Base-by-base conservation (phyloP, 2,888 invertebrate genomes). In the Diabrotica balteata region DNA sequence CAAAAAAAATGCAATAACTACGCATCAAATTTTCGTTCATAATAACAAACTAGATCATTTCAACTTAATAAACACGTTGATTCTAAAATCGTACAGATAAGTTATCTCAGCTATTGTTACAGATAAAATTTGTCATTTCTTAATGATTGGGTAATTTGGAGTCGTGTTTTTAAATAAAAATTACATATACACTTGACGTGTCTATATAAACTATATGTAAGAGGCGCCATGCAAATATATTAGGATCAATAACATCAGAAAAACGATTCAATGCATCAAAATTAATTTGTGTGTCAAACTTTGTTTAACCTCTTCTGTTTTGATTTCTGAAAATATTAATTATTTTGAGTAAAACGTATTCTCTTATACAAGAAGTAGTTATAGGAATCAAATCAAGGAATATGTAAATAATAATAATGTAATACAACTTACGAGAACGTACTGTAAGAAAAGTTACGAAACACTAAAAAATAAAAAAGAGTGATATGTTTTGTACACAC, bases 61-160 rank as follows among this genome's bases (percentile, higher is more conserved):
- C 8, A 44, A 55, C 10, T 55, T 43, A 57, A 45, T 44, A 44
- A 57, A 57, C 45, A 57, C 44, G 55, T 57, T 57, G 55, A 57
- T 57, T 17, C n/a, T 57, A 17, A 57, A 22, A 42, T n/a, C 11
- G 8, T 45, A 57, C 45, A 62, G 67, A 68, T 68, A 68, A 60
- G 51, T 51, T 68, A 68, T 68, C 68, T 59, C 51, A 62, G 63
- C 61, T 67, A 65, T 69, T 71, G 67, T 69, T 64, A 57, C 51
- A 55, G 69, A 69, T 67, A 63, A 71, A 59, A 62, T 66, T 66
- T 52, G 68, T 65, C 58, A 68, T 66, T 67, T 60, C 62, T 58
- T 65, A 62, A 47, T 55, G 62, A 62, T 62, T 55, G 62, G 55
- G 55, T 62, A 62, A 62, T 62, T 42, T 54, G 43, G n/a, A 55